Base-by-base conservation (phyloP, 64 coral and sea anemone species). In the Montipora efflorescens region DNA sequence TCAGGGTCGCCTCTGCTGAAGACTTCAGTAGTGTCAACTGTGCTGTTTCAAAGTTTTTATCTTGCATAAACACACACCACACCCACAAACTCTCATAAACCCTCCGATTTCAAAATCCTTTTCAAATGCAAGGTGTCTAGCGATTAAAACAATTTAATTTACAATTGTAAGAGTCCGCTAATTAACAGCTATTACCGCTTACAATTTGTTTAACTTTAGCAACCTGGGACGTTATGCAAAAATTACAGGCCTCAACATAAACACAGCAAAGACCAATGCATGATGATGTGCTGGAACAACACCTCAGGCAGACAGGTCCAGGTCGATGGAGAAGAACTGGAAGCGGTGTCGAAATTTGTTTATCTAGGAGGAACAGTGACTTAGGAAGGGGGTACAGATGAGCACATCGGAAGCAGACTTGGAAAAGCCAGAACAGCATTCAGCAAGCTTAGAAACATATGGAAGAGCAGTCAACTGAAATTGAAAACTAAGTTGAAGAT, bases 211-310 rank as follows among this genome's bases (percentile, higher is more conserved):
- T 47, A 57, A 81, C 44, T 5, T 13, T 1, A 76, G 28, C 74
- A 76, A 76, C 28, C 43, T 76, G 28, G 28, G 5, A 76, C 74
- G 25, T 44, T 76, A 76, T 76, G 74, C 23, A 45, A 76, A 76
- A 76, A 76, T 76, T 23, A 76, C 74, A 1, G 74, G 28, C 74
- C 74, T 76, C 23, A 46, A 12, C 12, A 76, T 76, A 5, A 76
- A 76, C 23, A 76, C 74, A 76, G 74, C 74, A 76, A 76, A 76
- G 74, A 76, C 74, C 74, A 76, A 3, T 23, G 23, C 23, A 23
- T 23, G 74, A 46, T 46, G 74, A 76, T 76, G 74, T 46, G 74
- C 23, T 76, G 74, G 74, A 76, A 45, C 74, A 76, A 45, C 4
- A 5, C 64, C 64, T 0, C 64, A 68, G 2, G 64, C 19, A 19